Evolutionary conservation across 2,113 vertebrate species (phyloP), one percentile per base, ranked within the genome.

Genomic region (Silurus asotus): DNA sequence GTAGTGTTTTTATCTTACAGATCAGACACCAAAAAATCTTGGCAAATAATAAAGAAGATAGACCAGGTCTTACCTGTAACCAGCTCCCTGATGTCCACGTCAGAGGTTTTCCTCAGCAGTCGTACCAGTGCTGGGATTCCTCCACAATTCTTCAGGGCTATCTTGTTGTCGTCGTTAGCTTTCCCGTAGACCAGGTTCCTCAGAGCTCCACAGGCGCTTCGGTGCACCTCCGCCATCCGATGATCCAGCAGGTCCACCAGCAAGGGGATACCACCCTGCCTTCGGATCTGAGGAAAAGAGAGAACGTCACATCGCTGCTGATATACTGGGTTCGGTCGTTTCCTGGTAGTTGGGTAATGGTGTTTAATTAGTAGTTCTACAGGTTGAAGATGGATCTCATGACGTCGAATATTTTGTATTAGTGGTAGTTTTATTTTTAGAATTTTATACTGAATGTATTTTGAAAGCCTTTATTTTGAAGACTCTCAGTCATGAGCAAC

Each of bases 151-250:
- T 99, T 99, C 93, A 99, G 94, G 86, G 98, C 95, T 37, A 99
- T 96, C 93, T 99, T 99, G 94, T 99, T 99, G 90, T 99, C 98
- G 15, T 99, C 98, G 0, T 99, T 99, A 91, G 97, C 97, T 62
- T 99, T 99, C 84, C 98, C 98, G 2, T 99, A 99, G 0, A 99
- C 98, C 91, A 99, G 92, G 90, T 99, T 99, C 87, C 98, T 96
- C 93, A 99, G 90, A 28, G 98, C 98, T 86, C 98, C 98, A 81
- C 98, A 99, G 92, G 98, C 98, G 90, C 98, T 99, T 61, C 98
- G 96, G 93, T 99, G 98, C 86, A 99, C 98, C 93, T 99, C 98
- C 0, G 96, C 96, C 97, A 99, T 97, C 90, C 98, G 95, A 94
- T 99, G 98, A 84, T 99, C 98, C 92, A 99, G 92, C 0, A 99